Conservation (phyloP, 2,888 invertebrate genomes). For the Lepidocyrtinus sp. region DNA sequence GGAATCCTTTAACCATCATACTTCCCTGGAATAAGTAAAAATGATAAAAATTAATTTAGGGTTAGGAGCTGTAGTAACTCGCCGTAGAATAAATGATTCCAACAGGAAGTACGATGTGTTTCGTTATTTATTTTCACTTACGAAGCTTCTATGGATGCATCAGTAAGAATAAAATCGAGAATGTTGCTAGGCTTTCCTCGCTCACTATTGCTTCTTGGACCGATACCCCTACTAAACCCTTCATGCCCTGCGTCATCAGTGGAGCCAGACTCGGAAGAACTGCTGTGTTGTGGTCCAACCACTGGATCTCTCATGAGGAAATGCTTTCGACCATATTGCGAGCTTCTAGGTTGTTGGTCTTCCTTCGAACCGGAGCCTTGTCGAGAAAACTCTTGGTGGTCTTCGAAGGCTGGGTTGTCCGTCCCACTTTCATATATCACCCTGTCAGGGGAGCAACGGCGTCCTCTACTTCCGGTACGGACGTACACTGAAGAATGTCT, state of each 20-base stretch:
- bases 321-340: slow-evolving; percentile 44
- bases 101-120: neutral
- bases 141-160: slow-evolving; percentile 73
- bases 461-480: slow-evolving; percentile 33
- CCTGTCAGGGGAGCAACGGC: slow-evolving; percentile 19
- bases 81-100: no score
- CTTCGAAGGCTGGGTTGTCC: slow-evolving; percentile 57
- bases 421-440: slow-evolving; percentile 42
- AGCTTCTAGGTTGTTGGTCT: slow-evolving; percentile 40
- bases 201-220: slow-evolving; percentile 30
- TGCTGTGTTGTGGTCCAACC: slow-evolving; percentile 49
- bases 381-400: slow-evolving; percentile 9
- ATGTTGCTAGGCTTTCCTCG: slow-evolving; percentile 71
- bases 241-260: slow-evolving; percentile 38
- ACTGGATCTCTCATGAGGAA: slow-evolving; percentile 59
- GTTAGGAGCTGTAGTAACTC: neutral
- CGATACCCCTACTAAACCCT: slow-evolving; percentile 32
- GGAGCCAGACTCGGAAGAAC: slow-evolving; percentile 48
- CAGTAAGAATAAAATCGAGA: slow-evolving; percentile 72
- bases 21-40: slow-evolving; percentile 62
- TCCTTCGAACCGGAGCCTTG: neutral
- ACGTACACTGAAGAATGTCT: slow-evolving; percentile 19
- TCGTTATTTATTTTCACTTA: slow-evolving; percentile 70
- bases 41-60: slow-evolving; percentile 23
- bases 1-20: slow-evolving; percentile 63